Evolutionary conservation across 2,113 vertebrate species (phyloP).

Genomic region (Ammodytes dubius): DNA sequence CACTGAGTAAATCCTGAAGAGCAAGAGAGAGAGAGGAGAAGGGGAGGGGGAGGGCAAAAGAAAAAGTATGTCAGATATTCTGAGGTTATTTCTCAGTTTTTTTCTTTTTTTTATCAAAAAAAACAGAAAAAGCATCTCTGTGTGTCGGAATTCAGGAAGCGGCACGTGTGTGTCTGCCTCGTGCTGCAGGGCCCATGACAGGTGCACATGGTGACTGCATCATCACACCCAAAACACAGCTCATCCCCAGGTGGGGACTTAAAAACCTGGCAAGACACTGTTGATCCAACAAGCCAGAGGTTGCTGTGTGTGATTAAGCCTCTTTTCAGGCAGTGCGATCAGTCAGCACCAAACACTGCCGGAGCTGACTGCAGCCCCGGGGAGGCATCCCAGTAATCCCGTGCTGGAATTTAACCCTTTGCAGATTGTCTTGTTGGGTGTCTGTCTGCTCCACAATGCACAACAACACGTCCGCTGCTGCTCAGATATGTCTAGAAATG

Average conservation of each 20-base stretch:
- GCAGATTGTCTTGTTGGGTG: conserved; percentile 44
- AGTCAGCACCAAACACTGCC: conserved; percentile 76
- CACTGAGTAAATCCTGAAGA: conserved; percentile 81
- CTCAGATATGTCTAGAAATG: conserved; percentile 24
- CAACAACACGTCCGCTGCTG: conserved; percentile 12
- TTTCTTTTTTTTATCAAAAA: conserved; percentile 3
- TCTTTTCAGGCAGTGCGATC: conserved; percentile 81
- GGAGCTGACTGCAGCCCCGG: conserved; percentile 71
- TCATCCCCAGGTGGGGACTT: conserved; percentile 76
- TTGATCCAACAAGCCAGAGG: conserved; percentile 82
- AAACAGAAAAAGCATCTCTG: conserved; percentile 23
- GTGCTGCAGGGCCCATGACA: conserved; percentile 58
- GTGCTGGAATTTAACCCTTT: conserved; percentile 80
- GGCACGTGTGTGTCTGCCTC: conserved; percentile 7
- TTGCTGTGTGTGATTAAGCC: conserved; percentile 85
- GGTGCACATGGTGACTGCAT: conserved; percentile 64
- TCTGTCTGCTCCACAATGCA: conserved; percentile 26
- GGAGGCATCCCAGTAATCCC: conserved; percentile 77
- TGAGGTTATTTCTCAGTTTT: conserved; percentile 36
- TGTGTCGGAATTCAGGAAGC: conserved; percentile 41
- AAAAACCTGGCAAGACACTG: conserved; percentile 73
- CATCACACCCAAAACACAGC: conserved; percentile 59
- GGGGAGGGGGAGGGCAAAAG: conserved; percentile 22
- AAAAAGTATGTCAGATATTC: conserved; percentile 56
- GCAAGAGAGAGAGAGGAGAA: conserved; percentile 17